Evolutionary conservation across 1,140 invertebrate genomes (phyloP), one percentile per base, ranked within the genome.

Genomic region (Rhagoletis pomonella): DNA sequence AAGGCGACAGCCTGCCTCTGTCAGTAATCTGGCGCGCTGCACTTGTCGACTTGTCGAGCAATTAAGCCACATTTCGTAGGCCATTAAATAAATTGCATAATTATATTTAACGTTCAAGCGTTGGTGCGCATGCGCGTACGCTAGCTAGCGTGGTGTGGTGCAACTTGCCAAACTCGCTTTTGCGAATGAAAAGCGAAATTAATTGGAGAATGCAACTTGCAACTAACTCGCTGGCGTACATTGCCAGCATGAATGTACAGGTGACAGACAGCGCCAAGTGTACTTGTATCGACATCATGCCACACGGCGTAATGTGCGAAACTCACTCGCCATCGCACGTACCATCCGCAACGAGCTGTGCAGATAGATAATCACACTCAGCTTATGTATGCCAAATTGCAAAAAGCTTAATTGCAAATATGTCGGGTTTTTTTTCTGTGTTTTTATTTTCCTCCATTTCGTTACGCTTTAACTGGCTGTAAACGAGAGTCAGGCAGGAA

Each of bases 71-170:
- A 81, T 81, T 81, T 81, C 44, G 73, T 47, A n/a, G 17, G 29
- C 19, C 55, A 55, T 81, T 47, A 81, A 81, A 81, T 81, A 81
- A 81, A 81, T 81, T 81, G 47, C 73, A 81, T 55, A 81, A 81
- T 81, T 81, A 81, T 50, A 58, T 55, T 50, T 58, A 55, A 58
- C 29, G 29, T 29, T 29, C 29, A 29, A 67, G 6, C 14, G 50
- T 10, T 55, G 5, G 50, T 5, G 50, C 50, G 50, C 50, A 55
- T 55, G 50, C 5, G 10, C 4, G 19, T 55, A 12, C 4, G 73
- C 69, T 6, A 17, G 42, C 17, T 12, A 17, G 64, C 12, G 12
- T 47, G 12, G 5, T 44, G 69, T n/a, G 44, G 47, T 77, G 17
- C 47, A 55, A 17, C 73, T 81, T 55, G 73, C 47, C 47, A 81